Evolutionary conservation across 2,113 vertebrate genomes (phyloP).

Genomic region (Ochotona princeps): DNA sequence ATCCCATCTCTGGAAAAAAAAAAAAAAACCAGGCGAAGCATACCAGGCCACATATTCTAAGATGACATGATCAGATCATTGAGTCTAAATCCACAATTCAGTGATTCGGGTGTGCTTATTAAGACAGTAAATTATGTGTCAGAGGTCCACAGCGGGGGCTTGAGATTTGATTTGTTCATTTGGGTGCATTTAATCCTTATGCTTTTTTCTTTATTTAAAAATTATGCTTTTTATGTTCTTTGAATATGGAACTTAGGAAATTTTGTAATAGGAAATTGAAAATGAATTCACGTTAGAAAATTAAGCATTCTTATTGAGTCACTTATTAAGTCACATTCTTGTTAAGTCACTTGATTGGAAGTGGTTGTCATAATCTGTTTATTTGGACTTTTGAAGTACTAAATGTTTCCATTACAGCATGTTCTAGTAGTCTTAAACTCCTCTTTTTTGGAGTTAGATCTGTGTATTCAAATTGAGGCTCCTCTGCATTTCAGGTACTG

Average conservation of each 20-base stretch:
- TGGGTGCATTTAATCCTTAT: conserved; percentile 57
- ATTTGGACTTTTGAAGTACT: conserved; percentile 23
- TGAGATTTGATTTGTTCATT: conserved; percentile 56
- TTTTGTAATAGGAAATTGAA: conserved; percentile 34
- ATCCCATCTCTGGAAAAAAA: conserved; percentile 32
- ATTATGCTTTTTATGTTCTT: conserved; percentile 8
- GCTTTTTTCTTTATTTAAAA: conserved; percentile 54
- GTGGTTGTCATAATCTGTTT: not conserved
- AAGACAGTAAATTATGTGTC: conserved; percentile 52
- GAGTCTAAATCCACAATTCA: conserved; percentile 29
- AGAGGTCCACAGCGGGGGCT: conserved; percentile 10
- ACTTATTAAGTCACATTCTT: not conserved
- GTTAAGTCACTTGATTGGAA: conserved; percentile 46
- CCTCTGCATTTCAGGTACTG: not conserved
- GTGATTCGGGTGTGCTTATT: conserved; percentile 27
- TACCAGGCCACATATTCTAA: conserved; percentile 35
- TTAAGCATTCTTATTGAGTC: not conserved
- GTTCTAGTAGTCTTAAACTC: not conserved
- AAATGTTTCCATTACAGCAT: not conserved
- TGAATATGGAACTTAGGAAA: not conserved
- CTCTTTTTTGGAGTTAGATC: not conserved
- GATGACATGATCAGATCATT: conserved; percentile 37
- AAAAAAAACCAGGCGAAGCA: conserved; percentile 52
- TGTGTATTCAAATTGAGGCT: conserved; percentile 1
- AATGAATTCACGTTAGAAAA: conserved; percentile 14